Conservation (phyloP, 2,113 vertebrate genomes). For the Chaetura pelagica region DNA sequence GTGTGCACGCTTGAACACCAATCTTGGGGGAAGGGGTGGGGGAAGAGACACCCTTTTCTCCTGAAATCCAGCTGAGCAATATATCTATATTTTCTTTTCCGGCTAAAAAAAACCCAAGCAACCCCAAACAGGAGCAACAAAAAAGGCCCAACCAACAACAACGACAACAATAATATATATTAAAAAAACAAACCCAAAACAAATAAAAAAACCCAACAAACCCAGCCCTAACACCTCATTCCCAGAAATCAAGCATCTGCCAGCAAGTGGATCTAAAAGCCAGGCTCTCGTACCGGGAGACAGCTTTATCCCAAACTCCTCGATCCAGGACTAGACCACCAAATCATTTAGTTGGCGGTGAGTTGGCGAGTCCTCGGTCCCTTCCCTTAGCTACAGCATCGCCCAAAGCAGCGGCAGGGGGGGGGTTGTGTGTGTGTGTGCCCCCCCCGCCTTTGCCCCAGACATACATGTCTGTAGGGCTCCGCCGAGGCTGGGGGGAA, state of each 20-base stretch:
- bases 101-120: no score
- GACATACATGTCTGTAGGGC: not conserved
- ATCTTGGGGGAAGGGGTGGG: not conserved
- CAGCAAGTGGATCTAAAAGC: not conserved
- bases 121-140: no score
- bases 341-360: not conserved
- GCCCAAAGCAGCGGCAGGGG: not conserved
- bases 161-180: no score
- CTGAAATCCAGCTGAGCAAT: not conserved
- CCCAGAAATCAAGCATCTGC: not conserved
- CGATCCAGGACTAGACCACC: not conserved
- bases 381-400: not conserved
- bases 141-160: no score
- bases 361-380: not conserved
- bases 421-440: no score
- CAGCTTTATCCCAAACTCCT: not conserved
- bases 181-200: no score
- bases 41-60: not conserved
- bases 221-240: not conserved
- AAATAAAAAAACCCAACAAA: no score
- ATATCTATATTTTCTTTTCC: no score
- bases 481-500: not conserved
- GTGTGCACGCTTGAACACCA: not conserved
- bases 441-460: not conserved
- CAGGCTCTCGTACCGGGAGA: not conserved